Conservation (phyloP, 2,797 vertebrate genomes). For the Lophius americanus region DNA sequence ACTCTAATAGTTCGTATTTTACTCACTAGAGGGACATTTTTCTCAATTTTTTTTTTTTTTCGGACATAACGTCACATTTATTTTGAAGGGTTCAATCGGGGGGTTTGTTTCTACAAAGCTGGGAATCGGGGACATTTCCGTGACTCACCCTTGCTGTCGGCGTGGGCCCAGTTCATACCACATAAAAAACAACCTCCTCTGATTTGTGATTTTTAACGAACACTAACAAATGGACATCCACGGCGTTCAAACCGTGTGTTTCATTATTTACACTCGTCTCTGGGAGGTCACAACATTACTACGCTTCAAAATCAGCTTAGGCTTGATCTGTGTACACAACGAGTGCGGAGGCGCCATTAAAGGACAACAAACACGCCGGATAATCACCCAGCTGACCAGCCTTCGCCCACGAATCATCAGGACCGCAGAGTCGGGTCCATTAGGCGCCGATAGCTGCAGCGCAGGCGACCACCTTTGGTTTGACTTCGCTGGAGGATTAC, state of each 20-base stretch:
- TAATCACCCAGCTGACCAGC: constrained; percentile 21
- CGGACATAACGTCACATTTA: too few species aligned
- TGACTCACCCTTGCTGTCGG: too few species aligned
- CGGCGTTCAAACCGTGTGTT: not conserved
- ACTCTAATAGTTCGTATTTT: too few species aligned
- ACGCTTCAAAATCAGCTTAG: constrained; percentile 45
- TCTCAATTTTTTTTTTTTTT: too few species aligned
- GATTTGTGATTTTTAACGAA: too few species aligned
- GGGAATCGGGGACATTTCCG: too few species aligned
- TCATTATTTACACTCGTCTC: not conserved
- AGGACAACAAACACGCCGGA: constrained; percentile 47
- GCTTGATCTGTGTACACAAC: constrained; percentile 32
- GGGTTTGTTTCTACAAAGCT: too few species aligned
- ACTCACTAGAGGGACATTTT: too few species aligned
- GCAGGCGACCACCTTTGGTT: constrained; percentile 46
- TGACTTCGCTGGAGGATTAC: constrained; percentile 50
- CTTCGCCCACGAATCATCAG: constrained; percentile 9
- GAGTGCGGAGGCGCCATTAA: constrained; percentile 41
- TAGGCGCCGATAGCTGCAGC: constrained; percentile 37
- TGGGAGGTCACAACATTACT: constrained; percentile 3
- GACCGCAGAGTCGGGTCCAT: constrained; percentile 19
- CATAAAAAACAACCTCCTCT: too few species aligned
- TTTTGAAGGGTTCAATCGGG: too few species aligned
- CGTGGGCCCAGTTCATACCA: too few species aligned
- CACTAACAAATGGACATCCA: too few species aligned